A percentile compares a stretch with the other conserved stretches of the same genome.
Evolutionary conservation across 2,797 vertebrate species (phyloP).

Genomic region (Spatula clypeata): DNA sequence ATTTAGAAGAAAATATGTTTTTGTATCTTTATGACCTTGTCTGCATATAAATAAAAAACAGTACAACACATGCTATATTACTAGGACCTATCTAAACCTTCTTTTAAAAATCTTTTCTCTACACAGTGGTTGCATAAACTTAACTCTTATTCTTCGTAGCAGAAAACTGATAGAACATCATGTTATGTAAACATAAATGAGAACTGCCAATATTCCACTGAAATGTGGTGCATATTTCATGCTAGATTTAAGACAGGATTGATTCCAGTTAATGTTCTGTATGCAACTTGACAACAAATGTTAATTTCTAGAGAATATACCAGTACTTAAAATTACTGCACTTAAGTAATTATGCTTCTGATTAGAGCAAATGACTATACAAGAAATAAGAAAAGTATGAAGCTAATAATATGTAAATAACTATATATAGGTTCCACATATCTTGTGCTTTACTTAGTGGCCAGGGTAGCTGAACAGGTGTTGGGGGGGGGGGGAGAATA

Average conservation of each 20-base stretch:
- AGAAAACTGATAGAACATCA: background rate
- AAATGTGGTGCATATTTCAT: background rate
- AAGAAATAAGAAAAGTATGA: background rate
- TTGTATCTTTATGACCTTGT: background rate
- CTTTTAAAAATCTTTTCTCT: background rate
- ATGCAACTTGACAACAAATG: background rate
- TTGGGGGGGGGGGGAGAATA: background rate
- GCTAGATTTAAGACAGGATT: background rate
- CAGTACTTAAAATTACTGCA: background rate
- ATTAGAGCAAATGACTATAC: background rate
- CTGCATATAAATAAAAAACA: background rate
- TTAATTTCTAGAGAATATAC: background rate
- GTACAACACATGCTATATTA: background rate
- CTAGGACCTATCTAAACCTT: background rate
- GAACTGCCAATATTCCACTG: background rate
- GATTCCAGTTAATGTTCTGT: background rate
- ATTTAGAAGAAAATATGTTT: background rate
- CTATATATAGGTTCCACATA: background rate
- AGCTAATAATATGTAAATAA: background rate
- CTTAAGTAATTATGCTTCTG: background rate
- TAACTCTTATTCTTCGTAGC: background rate
- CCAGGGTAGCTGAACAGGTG: background rate
- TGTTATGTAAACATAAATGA: background rate
- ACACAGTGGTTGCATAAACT: background rate
- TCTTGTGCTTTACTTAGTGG: background rate